Conservation (phyloP, 1,140 invertebrate species). For the Luehdorfia chinensis region DNA sequence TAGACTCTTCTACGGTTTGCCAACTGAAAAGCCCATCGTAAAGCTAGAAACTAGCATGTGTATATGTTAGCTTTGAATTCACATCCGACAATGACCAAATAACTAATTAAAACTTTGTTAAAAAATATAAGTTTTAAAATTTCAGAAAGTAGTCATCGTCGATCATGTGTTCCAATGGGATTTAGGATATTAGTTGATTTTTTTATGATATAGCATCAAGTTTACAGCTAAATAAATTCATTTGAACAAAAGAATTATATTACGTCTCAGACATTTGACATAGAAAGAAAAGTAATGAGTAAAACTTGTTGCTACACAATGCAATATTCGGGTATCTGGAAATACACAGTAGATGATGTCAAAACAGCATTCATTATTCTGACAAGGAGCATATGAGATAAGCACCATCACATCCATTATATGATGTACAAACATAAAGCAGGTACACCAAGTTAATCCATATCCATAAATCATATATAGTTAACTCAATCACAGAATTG, state of each 20-base stretch:
- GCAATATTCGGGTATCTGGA: slow-evolving; percentile 63
- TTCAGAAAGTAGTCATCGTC: slow-evolving; percentile 33
- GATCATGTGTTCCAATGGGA: slow-evolving; percentile 35
- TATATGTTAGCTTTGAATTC: slow-evolving; percentile 18
- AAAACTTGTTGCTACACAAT: slow-evolving; percentile 49
- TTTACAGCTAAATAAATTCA: slow-evolving; percentile 20
- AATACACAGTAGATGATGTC: slow-evolving; percentile 66
- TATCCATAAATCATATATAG: too few species aligned
- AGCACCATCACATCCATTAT: slow-evolving; percentile 34
- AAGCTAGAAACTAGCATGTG: slow-evolving; percentile 55
- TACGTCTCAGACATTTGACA: too few species aligned
- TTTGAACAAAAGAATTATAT: too few species aligned
- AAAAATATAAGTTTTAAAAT: slow-evolving; percentile 11
- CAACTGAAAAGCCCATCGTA: slow-evolving; percentile 74
- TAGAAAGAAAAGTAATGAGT: slow-evolving; percentile 2
- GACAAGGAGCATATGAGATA: slow-evolving; percentile 41
- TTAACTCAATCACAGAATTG: neutral
- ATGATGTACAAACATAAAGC: slow-evolving; percentile 26
- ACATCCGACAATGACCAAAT: slow-evolving; percentile 20
- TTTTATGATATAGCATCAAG: slow-evolving; percentile 45
- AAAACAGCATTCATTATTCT: slow-evolving; percentile 55
- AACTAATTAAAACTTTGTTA: slow-evolving; percentile 15
- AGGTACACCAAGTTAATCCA: neutral
- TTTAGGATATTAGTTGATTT: slow-evolving; percentile 42
- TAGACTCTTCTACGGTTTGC: slow-evolving; percentile 45